Conservation (phyloP, 2,113 vertebrate genomes). For the Brienomyrus longianalis region DNA sequence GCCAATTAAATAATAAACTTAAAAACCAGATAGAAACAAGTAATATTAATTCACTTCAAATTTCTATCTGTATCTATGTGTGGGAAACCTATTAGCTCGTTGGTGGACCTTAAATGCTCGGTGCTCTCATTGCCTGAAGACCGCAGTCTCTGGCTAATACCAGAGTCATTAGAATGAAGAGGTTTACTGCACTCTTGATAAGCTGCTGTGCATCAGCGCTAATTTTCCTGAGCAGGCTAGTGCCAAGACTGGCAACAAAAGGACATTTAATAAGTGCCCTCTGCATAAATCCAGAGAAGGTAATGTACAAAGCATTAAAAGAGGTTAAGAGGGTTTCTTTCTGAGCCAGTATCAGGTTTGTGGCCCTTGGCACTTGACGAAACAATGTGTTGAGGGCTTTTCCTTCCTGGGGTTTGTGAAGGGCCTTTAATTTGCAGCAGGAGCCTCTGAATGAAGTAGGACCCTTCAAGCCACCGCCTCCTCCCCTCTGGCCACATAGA, state of each 20-base stretch:
- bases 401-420: conserved; percentile 24
- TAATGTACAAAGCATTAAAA: conserved; percentile 47
- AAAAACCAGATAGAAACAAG: background rate
- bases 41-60: background rate
- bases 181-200: conserved; percentile 37
- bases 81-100: conserved; percentile 51
- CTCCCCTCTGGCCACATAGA: conserved; percentile 53
- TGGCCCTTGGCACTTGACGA: conserved; percentile 35
- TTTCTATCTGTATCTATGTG: conserved; percentile 28
- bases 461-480: conserved; percentile 37
- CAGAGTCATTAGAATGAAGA: conserved; percentile 47
- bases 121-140: conserved; percentile 50
- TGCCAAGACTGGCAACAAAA: conserved; percentile 53
- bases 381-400: conserved; percentile 42
- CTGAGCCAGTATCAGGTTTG: conserved; percentile 32
- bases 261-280: conserved; percentile 54
- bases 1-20: background rate
- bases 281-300: conserved; percentile 48
- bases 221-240: conserved; percentile 45
- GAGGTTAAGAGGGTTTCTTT: conserved; percentile 50
- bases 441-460: conserved; percentile 35
- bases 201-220: conserved; percentile 42
- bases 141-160: conserved; percentile 24
- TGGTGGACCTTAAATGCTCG: conserved; percentile 56
- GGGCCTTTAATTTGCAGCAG: conserved; percentile 59